Conservation (phyloP, 2,797 vertebrate species). For the Macropodus opercularis region DNA sequence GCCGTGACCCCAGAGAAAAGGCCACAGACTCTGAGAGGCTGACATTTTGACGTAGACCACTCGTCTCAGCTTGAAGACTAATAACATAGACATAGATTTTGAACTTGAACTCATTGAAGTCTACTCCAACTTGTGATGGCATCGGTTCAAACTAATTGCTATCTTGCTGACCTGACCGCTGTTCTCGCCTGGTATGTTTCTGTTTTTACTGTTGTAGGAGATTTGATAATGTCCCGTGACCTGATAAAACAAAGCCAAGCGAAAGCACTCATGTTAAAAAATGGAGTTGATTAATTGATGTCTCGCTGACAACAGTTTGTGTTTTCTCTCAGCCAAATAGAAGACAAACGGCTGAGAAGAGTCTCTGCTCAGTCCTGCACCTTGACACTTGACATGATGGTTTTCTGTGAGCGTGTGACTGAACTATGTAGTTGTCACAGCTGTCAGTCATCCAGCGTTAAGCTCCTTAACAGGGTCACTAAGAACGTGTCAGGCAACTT, state of each 20-base stretch:
- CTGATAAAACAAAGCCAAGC: neutral
- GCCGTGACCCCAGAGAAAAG: constrained; percentile 46
- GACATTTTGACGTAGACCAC: constrained; percentile 46
- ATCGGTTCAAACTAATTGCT: neutral
- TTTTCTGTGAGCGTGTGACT: constrained; percentile 7
- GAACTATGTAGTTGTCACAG: neutral
- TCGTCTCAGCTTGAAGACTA: constrained; percentile 17
- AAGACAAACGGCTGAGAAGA: neutral
- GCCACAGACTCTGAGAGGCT: constrained; percentile 23
- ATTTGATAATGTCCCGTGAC: no score
- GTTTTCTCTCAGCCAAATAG: no score
- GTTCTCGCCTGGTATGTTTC: neutral
- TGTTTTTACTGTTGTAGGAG: neutral
- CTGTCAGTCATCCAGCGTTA: constrained; percentile 24
- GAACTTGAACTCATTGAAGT: constrained; percentile 20
- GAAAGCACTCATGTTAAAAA: no score
- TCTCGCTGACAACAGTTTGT: no score
- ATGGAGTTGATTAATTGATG: no score
- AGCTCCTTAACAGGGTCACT: constrained; percentile 38
- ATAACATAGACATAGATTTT: constrained; percentile 12
- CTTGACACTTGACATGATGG: neutral
- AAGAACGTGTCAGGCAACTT: constrained; percentile 32
- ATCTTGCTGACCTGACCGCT: neutral
- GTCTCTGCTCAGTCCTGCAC: neutral
- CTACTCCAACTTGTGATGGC: neutral